Evolutionary conservation across 2,113 vertebrate genomes (phyloP).

Genomic region (Pterocles orientalis): DNA sequence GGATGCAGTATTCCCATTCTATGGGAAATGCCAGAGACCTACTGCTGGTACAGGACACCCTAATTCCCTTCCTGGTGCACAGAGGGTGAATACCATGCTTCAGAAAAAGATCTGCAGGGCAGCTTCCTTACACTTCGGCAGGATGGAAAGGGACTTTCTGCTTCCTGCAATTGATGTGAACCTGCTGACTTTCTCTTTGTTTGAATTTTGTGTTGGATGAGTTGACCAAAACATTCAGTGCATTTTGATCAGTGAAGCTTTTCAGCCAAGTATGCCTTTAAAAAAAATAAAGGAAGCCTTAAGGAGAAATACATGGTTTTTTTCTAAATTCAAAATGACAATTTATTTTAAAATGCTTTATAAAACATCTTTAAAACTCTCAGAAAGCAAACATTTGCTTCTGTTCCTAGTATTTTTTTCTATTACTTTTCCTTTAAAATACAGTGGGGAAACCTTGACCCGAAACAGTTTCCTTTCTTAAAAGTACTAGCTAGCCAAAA

Average conservation of each 20-base stretch:
- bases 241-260: neutral
- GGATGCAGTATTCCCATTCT: neutral
- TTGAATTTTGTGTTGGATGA: neutral
- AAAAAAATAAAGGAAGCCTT: neutral
- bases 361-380: neutral
- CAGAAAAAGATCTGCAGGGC: neutral
- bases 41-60: neutral
- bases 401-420: neutral
- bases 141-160: neutral
- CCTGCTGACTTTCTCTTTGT: neutral
- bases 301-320: neutral
- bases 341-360: neutral
- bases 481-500: neutral
- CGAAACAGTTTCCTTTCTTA: neutral
- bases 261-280: neutral
- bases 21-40: neutral
- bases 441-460: neutral
- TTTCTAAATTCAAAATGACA: neutral
- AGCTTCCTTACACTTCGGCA: neutral
- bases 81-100: neutral
- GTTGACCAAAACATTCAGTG: neutral
- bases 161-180: neutral
- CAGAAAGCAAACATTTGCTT: neutral
- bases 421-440: neutral
- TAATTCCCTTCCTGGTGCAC: neutral